phyloP scores from a whole-genome alignment of 2,888 invertebrate species.

The Cataglyphis rosenhaueri region DNA sequence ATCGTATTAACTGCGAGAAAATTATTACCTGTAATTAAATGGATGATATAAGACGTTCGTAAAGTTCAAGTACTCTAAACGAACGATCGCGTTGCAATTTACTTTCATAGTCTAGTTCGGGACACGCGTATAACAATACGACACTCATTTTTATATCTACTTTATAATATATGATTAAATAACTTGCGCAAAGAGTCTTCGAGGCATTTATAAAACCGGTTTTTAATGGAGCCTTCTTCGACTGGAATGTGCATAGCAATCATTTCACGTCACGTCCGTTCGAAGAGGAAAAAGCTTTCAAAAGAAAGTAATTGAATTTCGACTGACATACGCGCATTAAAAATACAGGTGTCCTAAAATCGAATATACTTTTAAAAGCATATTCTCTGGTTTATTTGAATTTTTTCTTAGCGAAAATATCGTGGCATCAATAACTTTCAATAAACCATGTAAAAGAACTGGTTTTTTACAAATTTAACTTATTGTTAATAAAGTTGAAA shows the following conservation, averaged over 20 bases:
- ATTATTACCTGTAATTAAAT: constrained; percentile 27
- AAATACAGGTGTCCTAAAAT: not conserved
- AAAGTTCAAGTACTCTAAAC: constrained; percentile 13
- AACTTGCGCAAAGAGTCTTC: constrained; percentile 13
- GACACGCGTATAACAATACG: not conserved
- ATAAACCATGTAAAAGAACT: not conserved
- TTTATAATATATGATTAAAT: constrained; percentile 27
- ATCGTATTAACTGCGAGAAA: constrained; percentile 8
- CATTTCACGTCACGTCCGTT: constrained; percentile 26
- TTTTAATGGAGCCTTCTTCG: constrained; percentile 34
- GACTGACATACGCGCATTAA: not conserved
- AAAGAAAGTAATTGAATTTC: constrained; percentile 19
- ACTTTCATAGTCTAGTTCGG: not conserved
- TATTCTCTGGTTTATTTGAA: not conserved
- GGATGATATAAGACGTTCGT: not conserved
- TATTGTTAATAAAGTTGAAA: not conserved
- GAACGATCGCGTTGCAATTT: not conserved
- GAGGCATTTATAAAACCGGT: constrained; percentile 27
- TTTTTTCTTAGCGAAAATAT: not conserved
- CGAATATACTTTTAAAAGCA: not conserved
- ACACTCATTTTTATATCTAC: constrained; percentile 19
- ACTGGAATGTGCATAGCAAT: constrained; percentile 27
- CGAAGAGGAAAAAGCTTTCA: not conserved
- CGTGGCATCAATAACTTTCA: not conserved
- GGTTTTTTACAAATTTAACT: not conserved